phyloP scores from a whole-genome alignment of 2,888 invertebrate genomes.

The Callyntrura sp. region DNA sequence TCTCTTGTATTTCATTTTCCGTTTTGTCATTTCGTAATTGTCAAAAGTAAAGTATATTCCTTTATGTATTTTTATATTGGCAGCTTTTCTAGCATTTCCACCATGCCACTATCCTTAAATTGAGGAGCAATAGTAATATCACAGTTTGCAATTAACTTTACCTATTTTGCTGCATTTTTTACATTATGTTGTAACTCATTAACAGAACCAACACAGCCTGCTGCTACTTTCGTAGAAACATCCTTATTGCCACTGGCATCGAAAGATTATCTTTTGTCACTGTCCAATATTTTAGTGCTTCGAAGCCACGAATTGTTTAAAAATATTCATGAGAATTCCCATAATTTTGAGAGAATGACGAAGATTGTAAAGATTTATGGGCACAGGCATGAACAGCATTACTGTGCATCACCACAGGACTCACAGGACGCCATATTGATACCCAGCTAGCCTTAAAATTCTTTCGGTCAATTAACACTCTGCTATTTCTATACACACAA shows the following conservation, averaged over 20 bases:
- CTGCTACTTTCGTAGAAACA: not conserved
- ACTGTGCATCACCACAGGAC: not conserved
- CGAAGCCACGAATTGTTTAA: not conserved
- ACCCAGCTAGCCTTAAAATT: not conserved
- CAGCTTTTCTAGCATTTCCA: constrained; percentile 42
- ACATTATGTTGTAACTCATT: constrained; percentile 1
- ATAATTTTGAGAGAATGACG: not conserved
- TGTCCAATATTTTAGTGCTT: not conserved
- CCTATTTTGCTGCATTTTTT: not conserved
- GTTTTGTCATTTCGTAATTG: constrained; percentile 65
- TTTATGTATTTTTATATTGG: constrained; percentile 55
- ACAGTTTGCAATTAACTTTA: not conserved
- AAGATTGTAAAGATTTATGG: not conserved
- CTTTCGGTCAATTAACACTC: not conserved
- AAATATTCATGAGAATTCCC: not conserved
- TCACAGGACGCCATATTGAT: not conserved
- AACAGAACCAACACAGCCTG: not conserved
- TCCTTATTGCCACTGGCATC: not conserved
- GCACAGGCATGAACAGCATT: not conserved
- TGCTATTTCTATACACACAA: not conserved
- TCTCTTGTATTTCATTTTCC: constrained; percentile 49
- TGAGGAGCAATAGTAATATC: constrained; percentile 2
- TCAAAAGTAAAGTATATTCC: constrained; percentile 34
- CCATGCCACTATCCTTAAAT: constrained; percentile 33
- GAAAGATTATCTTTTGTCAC: not conserved